Percentiles rank a stretch among this genome's conserved stretches.
Conservation (phyloP, 2,797 vertebrate species). For the Synanceia verrucosa region DNA sequence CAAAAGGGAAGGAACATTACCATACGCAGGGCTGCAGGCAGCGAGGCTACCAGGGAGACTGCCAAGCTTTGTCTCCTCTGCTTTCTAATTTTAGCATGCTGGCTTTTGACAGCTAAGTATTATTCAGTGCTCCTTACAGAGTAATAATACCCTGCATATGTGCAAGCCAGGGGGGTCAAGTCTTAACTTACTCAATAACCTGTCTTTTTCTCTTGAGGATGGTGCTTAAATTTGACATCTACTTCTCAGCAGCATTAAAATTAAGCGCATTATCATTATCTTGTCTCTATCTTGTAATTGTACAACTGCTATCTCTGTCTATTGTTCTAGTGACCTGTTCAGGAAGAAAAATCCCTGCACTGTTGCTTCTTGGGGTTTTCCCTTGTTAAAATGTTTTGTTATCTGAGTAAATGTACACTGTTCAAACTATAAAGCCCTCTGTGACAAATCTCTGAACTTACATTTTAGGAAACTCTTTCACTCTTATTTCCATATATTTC, state of each 20-base stretch:
- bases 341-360: not conserved
- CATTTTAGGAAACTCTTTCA: not conserved
- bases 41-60: constrained; percentile 49
- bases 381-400: not conserved
- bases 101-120: constrained; percentile 57
- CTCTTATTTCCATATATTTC: not conserved
- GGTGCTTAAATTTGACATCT: constrained; percentile 12
- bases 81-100: constrained; percentile 64
- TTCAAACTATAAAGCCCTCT: not conserved
- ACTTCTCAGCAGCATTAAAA: constrained; percentile 21
- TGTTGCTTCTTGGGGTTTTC: not conserved
- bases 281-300: not conserved
- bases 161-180: not conserved
- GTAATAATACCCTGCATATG: constrained; percentile 46
- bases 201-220: constrained; percentile 8
- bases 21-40: constrained; percentile 65
- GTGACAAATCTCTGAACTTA: not conserved
- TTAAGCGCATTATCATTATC: constrained; percentile 8
- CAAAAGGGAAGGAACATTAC: constrained; percentile 23
- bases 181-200: constrained; percentile 20
- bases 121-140: constrained; percentile 47
- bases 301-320: not conserved
- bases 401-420: too few species aligned
- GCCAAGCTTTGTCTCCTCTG: constrained; percentile 51
- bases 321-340: not conserved